Base-by-base conservation (phyloP, 2,888 invertebrate species). In the Eudasyphora cyanicolor region DNA sequence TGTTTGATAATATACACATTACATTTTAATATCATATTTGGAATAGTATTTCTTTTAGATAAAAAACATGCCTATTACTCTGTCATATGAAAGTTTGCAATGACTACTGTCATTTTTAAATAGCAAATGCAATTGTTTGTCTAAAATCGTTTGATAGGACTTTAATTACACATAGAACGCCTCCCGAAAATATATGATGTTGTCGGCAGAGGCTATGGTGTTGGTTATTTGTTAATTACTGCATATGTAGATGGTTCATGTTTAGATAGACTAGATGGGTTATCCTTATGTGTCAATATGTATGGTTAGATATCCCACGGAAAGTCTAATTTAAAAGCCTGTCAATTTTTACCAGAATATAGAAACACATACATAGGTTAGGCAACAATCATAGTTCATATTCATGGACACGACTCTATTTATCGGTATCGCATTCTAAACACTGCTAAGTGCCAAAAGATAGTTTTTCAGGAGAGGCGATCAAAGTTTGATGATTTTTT, bases 121-220 rank as follows among this genome's bases (percentile, higher is more conserved):
- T 21, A 79, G 38, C 60, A 78, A 82, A 81, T 79, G 75, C 75
- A 82, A 76, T 79, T 82, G 76, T 82, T 79, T 82, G 79, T 82
- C 76, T 79, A 82, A 82, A 82, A 76, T 57, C 45, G 45, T 79
- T 82, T 82, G 82, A 82, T 79, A 79, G 82, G 82, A 64, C 71
- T 76, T 76, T 82, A 82, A 79, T 82, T 82, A 82, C 71, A 82
- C 45, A 45, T 45, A 79, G 71, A 79, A 82, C 79, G 82, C 82
- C 82, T 82, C 76, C 76, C 71, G 54, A 64, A 82, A 71, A 76
- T 51, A 67, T 35, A 71, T 24, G 60, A 21, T 14, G 6, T 19
- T 60, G 27, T 60, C 14, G 24, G 24, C 24, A 27, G 10, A 21
- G n/a, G n/a, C 21, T n/a, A 29, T 60, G 29, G 60, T 27, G 27